Evolutionary conservation across 2,888 invertebrate genomes (phyloP), one percentile per base, ranked within the genome.

Genomic region (Scaptomyza flava): DNA sequence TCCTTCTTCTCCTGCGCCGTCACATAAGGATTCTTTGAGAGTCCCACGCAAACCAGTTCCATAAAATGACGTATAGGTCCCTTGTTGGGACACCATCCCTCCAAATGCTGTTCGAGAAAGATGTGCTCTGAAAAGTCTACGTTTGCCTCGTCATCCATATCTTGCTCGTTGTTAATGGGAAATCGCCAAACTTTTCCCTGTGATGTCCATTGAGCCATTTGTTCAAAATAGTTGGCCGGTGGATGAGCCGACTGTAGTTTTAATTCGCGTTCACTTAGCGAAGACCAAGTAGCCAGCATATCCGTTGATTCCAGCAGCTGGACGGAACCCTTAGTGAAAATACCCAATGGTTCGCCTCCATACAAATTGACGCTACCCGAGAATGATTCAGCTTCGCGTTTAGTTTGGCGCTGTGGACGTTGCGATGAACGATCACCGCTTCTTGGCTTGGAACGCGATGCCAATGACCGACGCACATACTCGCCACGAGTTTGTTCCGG

Each of bases 151-250:
- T 94, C 94, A 69, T 92, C 92, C 89, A 96, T 90, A 56, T 95
- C 98, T 93, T 97, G 96, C 92, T 99, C 99, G 93, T 99, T 99
- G 91, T 99, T 94, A 70, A 99, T 98, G 2, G 99, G 99, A 91
- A 98, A 99, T 76, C 95, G 95, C 99, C 99, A 99, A 12, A 99
- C 91, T 92, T 98, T 98, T 43, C 98, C 98, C 91, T 98, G 95
- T 59, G 98, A 95, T 0, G 99, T 99, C 98, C 98, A 98, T 54
- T 94, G 90, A 48, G 97, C 96, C 95, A 98, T 96, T 92, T 99
- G 97, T 91, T 99, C 96, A 91, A 97, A 98, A 88, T 96, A 96
- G 93, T 99, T 99, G 8, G 93, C 91, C 0, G 98, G 97, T 0
- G 96, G 95, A 90, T 95, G 95, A 0, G 94, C 93, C 0, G 94